Evolutionary conservation across 1,140 invertebrate species (phyloP), one percentile per base, ranked within the genome.

Genomic region (Drosophila equinoxialis): DNA sequence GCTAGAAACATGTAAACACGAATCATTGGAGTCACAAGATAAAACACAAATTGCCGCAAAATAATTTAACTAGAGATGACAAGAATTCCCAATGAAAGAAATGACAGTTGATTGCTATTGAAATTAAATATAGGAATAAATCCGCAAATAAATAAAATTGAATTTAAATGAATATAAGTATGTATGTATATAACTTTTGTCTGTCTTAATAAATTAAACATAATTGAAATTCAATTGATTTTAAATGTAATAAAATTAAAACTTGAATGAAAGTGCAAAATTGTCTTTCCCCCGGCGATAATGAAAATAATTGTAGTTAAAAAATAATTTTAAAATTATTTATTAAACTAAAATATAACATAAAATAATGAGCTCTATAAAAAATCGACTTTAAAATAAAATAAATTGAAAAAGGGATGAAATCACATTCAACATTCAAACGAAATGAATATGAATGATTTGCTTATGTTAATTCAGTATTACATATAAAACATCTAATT

Each of bases 1-100:
- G 41, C 42, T 7, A 23, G 8, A 62, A 64, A 57, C 64, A 74
- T 81, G 81, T 77, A 74, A 84, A 75, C 81, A 86, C 73, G 45
- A 51, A 51, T 51, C 45, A 51, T 51, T 51, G 17, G 45, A 51
- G 45, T 51, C 45, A 51, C 2, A 23, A 23, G 45, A 51, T 51
- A 11, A 51, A 51, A 7, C 20, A 51, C 45, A 51, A 51, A 51
- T 23, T 51, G 45, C 17, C 13, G 17, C 45, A 51, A 51, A 51
- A 51, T 51, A 51, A 51, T 51, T 51, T 11, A 51, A 51, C 45
- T 51, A 51, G 45, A 51, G 45, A 51, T 51, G 17, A 10, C 17
- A 51, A 20, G 1, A 20, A 20, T 48, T 8, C 7, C 14, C 45
- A 20, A 2, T 48, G 30, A 30, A 30, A 6, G 30, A 30, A 30